phyloP scores from a whole-genome alignment of 2,797 vertebrate species.

The Pipistrellus pygmaeus region DNA sequence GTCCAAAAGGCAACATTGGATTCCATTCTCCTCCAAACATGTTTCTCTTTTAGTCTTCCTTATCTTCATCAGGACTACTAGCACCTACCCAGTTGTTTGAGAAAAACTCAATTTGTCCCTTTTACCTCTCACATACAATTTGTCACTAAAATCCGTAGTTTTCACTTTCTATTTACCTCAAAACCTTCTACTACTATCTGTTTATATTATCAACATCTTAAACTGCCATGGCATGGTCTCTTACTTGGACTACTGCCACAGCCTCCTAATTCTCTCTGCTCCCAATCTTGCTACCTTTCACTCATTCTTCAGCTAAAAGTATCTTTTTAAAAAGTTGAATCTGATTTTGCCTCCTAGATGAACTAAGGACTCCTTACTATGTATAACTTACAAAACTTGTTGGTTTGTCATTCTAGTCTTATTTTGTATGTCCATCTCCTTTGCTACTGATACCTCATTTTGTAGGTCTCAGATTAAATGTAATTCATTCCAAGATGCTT shows the following conservation, averaged over 20 bases:
- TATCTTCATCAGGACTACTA: neutral
- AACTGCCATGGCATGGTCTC: neutral
- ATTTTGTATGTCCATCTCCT: neutral
- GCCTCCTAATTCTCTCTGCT: neutral
- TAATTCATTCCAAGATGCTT: neutral
- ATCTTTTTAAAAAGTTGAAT: neutral
- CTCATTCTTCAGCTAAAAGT: neutral
- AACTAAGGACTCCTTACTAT: neutral
- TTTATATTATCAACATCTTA: neutral
- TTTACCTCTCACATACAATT: constrained; percentile 3
- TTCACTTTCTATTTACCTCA: neutral
- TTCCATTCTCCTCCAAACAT: neutral
- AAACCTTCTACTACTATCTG: neutral
- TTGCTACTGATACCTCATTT: neutral
- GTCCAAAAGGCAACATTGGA: neutral
- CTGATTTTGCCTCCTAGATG: neutral
- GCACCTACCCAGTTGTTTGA: neutral
- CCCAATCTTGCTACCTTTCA: neutral
- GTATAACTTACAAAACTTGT: neutral
- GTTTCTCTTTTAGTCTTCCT: neutral
- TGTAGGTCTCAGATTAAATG: neutral
- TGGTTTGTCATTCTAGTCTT: neutral
- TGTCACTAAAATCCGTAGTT: neutral
- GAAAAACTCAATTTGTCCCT: neutral
- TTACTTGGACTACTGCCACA: neutral